These are phyloP conservation scores for Saccopteryx leptura DNA, from an alignment of 2,113 vertebrate genomes.

Conservation along the genomic window DNA sequence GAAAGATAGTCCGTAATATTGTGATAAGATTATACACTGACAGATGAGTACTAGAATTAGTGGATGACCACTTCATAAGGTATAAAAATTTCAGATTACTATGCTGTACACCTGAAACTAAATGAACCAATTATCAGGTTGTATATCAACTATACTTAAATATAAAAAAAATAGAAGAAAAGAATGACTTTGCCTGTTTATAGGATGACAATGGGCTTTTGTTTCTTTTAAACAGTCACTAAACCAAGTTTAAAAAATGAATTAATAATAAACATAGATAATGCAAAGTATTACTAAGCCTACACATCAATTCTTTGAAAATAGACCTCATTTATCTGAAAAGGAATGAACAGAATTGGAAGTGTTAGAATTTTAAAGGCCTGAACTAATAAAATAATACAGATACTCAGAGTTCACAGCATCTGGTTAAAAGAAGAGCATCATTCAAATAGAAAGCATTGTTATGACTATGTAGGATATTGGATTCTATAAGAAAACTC, in stretches of 20 bases:
- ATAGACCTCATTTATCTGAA: not conserved
- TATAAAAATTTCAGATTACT: not conserved
- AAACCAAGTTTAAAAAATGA: not conserved
- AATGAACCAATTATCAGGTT: not conserved
- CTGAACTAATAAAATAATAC: not conserved
- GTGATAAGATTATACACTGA: no score
- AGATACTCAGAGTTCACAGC: not conserved
- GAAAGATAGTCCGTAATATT: no score
- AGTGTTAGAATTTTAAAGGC: not conserved
- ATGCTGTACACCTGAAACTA: not conserved
- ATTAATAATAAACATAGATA: not conserved
- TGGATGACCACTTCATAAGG: not conserved
- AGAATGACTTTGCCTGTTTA: not conserved
- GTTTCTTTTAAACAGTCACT: not conserved
- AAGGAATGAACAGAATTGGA: not conserved
- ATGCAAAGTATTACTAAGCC: not conserved
- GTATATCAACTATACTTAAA: not conserved
- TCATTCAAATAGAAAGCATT: constrained; percentile 14
- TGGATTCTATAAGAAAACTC: not conserved
- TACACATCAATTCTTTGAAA: not conserved
- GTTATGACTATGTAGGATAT: not conserved
- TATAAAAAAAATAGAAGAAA: not conserved
- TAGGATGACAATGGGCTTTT: not conserved
- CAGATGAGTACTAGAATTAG: not conserved
- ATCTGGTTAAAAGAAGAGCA: constrained; percentile 9